A percentile compares a stretch with the other conserved stretches of the same genome.
phyloP scores from a whole-genome alignment of 2,113 vertebrate species.

The Psittacula cyanocephala region DNA sequence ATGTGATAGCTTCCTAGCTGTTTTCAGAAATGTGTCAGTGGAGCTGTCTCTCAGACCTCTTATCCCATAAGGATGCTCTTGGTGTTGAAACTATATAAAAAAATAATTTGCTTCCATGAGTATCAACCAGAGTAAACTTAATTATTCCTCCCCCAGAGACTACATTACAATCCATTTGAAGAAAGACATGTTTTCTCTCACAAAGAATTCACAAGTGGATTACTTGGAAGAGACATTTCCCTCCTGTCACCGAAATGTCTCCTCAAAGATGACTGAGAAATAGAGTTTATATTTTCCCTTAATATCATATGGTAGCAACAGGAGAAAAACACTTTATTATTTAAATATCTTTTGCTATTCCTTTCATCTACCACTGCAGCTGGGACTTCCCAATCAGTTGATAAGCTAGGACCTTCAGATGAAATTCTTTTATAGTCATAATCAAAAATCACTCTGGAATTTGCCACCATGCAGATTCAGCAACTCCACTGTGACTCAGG shows the following conservation, averaged over 20 bases:
- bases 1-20: background rate
- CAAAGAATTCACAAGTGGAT: background rate
- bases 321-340: background rate
- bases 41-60: background rate
- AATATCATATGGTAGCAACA: background rate
- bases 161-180: background rate
- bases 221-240: background rate
- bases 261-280: background rate
- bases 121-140: background rate
- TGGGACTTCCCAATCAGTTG: constrained; percentile 29
- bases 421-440: constrained; percentile 35
- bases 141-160: background rate
- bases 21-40: background rate
- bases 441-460: constrained; percentile 34
- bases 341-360: background rate
- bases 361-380: constrained; percentile 8
- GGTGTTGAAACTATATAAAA: background rate
- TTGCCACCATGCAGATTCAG: constrained; percentile 40
- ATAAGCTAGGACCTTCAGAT: constrained; percentile 18
- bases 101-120: constrained; percentile 6
- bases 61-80: background rate
- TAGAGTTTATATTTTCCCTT: background rate
- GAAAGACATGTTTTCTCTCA: background rate
- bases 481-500: constrained; percentile 27
- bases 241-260: background rate